Base-by-base conservation (phyloP, 2,888 invertebrate genomes). In the Melanargia galathea region DNA sequence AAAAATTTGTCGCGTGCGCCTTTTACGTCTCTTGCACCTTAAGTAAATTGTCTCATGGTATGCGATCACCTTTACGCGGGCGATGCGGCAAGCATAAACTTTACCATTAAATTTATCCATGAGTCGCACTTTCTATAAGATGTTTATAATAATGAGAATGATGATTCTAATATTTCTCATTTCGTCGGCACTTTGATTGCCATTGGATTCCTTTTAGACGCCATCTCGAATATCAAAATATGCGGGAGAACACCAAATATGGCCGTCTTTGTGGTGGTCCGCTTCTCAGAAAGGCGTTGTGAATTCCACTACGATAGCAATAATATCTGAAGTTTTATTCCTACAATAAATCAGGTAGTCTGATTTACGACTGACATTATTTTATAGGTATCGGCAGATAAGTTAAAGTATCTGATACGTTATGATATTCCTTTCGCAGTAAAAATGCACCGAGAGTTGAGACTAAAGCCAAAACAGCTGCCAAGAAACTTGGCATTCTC, bases 151-250 rank as follows among this genome's bases (percentile, higher is more conserved):
- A 22, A 48, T 24, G 46, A 48, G 5, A n/a, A 48, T n/a, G 6
- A 11, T 48, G 24, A 48, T 48, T 13, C 20, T 52, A 18, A 20
- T 33, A 51, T 51, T 52, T 13, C 18, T 52, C 13, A 46, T 54
- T 63, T 45, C 43, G 30, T n/a, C 51, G 49, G 30, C 43, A 30
- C 56, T 54, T 61, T 56, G 58, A 58, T 65, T 62, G 62, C 74
- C 81, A 80, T 70, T 65, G 73, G 75, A 79, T 73, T 70, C 74
- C 61, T 68, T 69, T 68, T 67, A 76, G 71, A 75, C 72, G 74
- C 74, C 75, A 73, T 75, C 76, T 83, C 81, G 71, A 71, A 76
- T 82, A 75, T 73, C 83, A 75, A 74, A 75, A 74, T 77, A 71
- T 71, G 73, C 70, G 73, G 66, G 49, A 62, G 66, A 66, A 68